A percentile compares a stretch with the other conserved stretches of the same genome.
phyloP scores from a whole-genome alignment of 2,888 invertebrate genomes.

The Vanessa cardui region DNA sequence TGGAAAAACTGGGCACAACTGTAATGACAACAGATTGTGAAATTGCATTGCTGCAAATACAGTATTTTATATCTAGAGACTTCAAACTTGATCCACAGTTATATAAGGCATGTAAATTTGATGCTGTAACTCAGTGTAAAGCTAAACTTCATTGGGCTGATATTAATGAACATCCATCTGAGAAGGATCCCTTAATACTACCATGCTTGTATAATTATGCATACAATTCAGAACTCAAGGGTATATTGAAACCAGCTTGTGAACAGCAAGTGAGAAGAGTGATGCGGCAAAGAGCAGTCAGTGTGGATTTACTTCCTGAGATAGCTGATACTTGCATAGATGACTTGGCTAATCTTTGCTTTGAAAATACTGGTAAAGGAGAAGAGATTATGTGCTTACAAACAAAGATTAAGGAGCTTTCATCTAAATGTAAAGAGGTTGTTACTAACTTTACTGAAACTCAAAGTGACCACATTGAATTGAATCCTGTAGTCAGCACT shows the following conservation, averaged over 20 bases:
- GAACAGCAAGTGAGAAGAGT: constrained; percentile 93
- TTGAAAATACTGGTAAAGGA: constrained; percentile 92
- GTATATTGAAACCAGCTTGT: constrained; percentile 83
- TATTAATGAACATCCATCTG: constrained; percentile 85
- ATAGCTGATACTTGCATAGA: constrained; percentile 95
- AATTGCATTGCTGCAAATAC: constrained; percentile 95
- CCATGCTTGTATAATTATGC: constrained; percentile 94
- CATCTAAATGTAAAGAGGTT: constrained; percentile 87
- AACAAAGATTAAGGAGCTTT: constrained; percentile 88
- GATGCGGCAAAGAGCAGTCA: constrained; percentile 95
- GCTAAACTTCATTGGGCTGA: constrained; percentile 90
- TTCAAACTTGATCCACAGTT: constrained; percentile 95
- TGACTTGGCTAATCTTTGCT: constrained; percentile 92
- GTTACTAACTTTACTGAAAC: constrained; percentile 94
- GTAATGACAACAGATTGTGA: constrained; percentile 95
- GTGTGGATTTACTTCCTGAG: constrained; percentile 96
- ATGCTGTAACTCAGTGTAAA: constrained; percentile 92
- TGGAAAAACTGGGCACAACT: constrained; percentile 93
- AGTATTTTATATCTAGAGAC: constrained; percentile 98
- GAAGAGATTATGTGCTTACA: constrained; percentile 97
- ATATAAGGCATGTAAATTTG: constrained; percentile 93
- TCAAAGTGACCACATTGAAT: constrained; percentile 92
- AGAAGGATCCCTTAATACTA: constrained; percentile 91
- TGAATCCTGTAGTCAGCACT: constrained; percentile 94
- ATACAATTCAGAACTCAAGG: constrained; percentile 77